phyloP scores from a whole-genome alignment of 2,113 vertebrate genomes.

The Periophthalmodon schlosseri region DNA sequence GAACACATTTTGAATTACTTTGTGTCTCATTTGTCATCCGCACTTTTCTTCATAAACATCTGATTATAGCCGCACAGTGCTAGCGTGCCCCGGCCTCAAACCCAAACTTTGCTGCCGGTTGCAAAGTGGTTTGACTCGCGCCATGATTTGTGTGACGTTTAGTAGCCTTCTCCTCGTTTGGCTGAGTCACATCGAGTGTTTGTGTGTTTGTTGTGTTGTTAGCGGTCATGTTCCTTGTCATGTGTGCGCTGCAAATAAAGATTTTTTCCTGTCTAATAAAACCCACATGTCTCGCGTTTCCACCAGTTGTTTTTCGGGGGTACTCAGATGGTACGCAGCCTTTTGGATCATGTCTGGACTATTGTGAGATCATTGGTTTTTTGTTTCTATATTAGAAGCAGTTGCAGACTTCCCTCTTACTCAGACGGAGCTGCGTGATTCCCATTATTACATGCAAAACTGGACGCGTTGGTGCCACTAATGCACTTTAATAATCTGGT shows the following conservation, averaged over 20 bases:
- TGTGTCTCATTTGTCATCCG: neutral
- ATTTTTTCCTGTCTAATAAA: conserved; percentile 62
- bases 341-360: conserved; percentile 43
- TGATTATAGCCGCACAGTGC: neutral
- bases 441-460: conserved; percentile 31
- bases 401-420: conserved; percentile 63
- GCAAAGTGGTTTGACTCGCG: conserved; percentile 41
- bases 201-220: conserved; percentile 73
- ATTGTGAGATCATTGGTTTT: conserved; percentile 61
- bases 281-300: conserved; percentile 69
- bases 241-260: conserved; percentile 73
- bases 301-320: conserved; percentile 42
- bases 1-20: neutral
- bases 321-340: conserved; percentile 58
- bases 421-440: conserved; percentile 49
- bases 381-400: conserved; percentile 58
- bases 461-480: too few species aligned
- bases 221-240: conserved; percentile 74
- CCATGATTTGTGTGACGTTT: conserved; percentile 66
- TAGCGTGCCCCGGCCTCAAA: conserved; percentile 20
- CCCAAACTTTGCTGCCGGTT: conserved; percentile 38
- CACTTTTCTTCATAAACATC: neutral
- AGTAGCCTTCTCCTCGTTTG: conserved; percentile 42
- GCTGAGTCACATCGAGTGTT: conserved; percentile 49
- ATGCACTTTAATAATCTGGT: too few species aligned